A percentile compares a stretch with the other conserved stretches of the same genome.
phyloP scores from a whole-genome alignment of 35 echinoderm and acorn worm genomes.

The Apostichopus japonicus region DNA sequence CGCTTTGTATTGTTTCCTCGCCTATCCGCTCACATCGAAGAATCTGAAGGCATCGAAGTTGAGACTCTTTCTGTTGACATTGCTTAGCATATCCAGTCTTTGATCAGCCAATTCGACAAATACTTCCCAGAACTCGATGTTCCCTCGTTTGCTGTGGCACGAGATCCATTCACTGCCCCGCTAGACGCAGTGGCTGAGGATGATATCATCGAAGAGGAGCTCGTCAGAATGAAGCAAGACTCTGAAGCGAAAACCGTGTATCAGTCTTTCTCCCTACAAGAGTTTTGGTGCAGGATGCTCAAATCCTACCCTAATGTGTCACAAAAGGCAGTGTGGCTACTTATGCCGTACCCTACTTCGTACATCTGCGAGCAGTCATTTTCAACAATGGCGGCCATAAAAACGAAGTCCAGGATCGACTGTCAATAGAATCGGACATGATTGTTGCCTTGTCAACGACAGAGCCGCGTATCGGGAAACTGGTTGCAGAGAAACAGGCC shows the following conservation, averaged over 20 bases:
- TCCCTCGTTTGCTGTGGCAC: not conserved
- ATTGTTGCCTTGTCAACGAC: slow-evolving; percentile 10
- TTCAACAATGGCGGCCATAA: not conserved
- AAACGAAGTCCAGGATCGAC: slow-evolving; percentile 8
- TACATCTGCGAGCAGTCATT: slow-evolving; percentile 12
- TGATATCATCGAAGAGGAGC: slow-evolving; percentile 24
- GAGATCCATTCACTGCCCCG: not conserved
- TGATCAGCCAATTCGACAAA: slow-evolving; percentile 4
- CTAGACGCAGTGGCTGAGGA: not conserved
- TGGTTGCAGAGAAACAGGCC: slow-evolving; percentile 18
- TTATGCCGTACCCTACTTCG: not conserved
- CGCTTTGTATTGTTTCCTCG: slow-evolving; percentile 17
- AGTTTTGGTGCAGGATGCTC: not conserved
- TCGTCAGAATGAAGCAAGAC: not conserved
- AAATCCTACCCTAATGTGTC: not conserved
- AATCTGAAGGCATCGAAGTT: slow-evolving; percentile 13
- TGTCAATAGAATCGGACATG: not conserved
- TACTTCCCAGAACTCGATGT: not conserved
- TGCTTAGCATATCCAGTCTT: slow-evolving; percentile 1
- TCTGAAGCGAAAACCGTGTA: not conserved
- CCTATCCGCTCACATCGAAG: slow-evolving; percentile 8
- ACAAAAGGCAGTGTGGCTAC: not conserved
- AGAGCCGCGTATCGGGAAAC: slow-evolving; percentile 8
- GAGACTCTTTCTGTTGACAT: slow-evolving; percentile 9
- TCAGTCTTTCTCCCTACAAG: not conserved